Base-by-base conservation (phyloP, 2,113 vertebrate genomes). In the Tachysurus vachellii region DNA sequence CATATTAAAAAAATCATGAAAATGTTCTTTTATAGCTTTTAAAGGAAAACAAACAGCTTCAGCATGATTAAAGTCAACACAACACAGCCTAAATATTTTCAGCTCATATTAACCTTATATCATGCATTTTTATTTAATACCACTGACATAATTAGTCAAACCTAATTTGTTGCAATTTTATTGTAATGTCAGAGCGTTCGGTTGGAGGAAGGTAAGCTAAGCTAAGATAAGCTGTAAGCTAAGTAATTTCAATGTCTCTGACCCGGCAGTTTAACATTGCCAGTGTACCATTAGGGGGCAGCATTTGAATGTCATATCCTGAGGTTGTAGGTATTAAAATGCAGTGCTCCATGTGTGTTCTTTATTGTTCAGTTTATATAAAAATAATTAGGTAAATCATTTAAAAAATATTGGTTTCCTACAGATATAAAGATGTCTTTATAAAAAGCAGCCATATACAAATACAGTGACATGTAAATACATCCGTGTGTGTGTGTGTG, bases 391-490 rank as follows among this genome's bases (percentile, higher is more conserved):
- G 12, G 26, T 16, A n/a, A 76, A 53, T 28, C 23, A 28, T 26
- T 36, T 36, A 36, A 36, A 7, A 76, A 53, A 54, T 79, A 79
- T 28, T 28, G 13, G 5, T 17, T 79, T 54, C 3, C 14, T 54
- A 28, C 50, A 9, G 75, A 79, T 17, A 21, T 17, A 14, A 31
- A 12, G 7, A 56, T 80, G n/a, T 80, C 4, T 80, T 80, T 66
- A 14, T 50, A 26, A 7, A 47, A 82, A 82, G 21, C 53, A 57
- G 77, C 54, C 54, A 36, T 8, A 50, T 42, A 19, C 1, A 66
- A 50, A 42, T 36, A 17, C 21, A 23, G 62, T 56, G 19, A 64
- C 17, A 53, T 89, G 83, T 87, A 54, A 87, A 82, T 70, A 82
- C 83, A 88, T 71, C 71, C 83, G 42, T 44, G 47, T 76, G 8